Base-by-base conservation (phyloP, 2,888 invertebrate species). In the Sminthurides aquaticus region DNA sequence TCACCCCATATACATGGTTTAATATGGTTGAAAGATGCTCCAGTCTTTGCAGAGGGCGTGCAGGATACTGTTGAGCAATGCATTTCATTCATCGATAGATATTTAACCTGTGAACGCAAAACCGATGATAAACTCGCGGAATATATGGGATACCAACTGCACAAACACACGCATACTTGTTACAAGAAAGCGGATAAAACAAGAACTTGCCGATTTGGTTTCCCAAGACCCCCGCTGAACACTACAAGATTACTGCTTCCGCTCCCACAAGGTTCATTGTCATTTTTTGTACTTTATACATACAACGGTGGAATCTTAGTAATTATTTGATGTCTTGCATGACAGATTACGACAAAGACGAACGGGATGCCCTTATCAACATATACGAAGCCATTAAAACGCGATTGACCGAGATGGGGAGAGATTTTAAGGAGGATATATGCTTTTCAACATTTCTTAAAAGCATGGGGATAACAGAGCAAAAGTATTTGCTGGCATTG, bases 401-500 rank as follows among this genome's bases (percentile, higher is more conserved):
- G 15, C 25, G 52, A 11, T 28, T 29, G 20, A 54, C 8, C 2
- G 5, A 29, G 22, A 8, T 54, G 8, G 49, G 49, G 18, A 8
- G 34, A 29, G 5, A 49, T 20, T 43, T n/a, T 3, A 8, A n/a
- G 11, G 48, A 57, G 34, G 54, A 63, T 5, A 24, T 67, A 8
- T 28, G 60, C n/a, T 69, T 68, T 62, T 61, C 62, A 24, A 60
- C 65, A 25, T 70, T 69, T 48, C 28, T 71, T 18, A 11, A 27
- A 3, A 49, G 65, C 11, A 48, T 70, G 3, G 18, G 65, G 3
- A n/a, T 71, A 15, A 62, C 28, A 27, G 65, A 69, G 58, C 55
- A 57, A 43, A 27, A 57, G 34, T 71, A 72, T 52, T 67, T 69
- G 2, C 20, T 29, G 8, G 69, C 69, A 15, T 43, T 74, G 28